Base-by-base conservation (phyloP, 92 coral and sea anemone species). In the Metridium senile region DNA sequence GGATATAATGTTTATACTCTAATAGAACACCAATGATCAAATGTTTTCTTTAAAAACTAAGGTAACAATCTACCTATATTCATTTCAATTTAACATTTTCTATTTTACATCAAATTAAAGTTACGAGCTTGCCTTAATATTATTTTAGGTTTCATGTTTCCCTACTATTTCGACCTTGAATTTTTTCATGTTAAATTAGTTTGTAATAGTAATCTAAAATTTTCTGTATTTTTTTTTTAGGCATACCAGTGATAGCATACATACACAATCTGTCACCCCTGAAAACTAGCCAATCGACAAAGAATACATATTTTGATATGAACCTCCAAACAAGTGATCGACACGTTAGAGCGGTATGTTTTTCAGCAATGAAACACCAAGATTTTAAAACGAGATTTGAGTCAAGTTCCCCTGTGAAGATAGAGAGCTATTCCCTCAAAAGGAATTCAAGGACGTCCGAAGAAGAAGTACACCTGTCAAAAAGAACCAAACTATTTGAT, bases 381-480 rank as follows among this genome's bases (percentile, higher is more conserved):
- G 31, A 25, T 20, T 71, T 80, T 49, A 69, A 33, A 18, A 3
- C 85, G 17, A 53, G 57, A 29, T 30, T 25, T 28, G 72, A 72
- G 45, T 32, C 71, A 17, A 33, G 80, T 10, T 72, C 85, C 17
- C 85, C 79, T 27, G 43, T 80, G 7, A 71, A 81, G 51, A 58
- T 81, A 33, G 10, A 72, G 3, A 81, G 58, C 27, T 81, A 32
- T 61, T 11, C 58, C 6, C 13, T 33, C 11, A 81, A 71, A 23
- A 71, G 59, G 45, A 79, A 79, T 59, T 8, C 19, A 19, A 26
- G 27, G 26, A 70, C 70, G 17, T 18, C 53, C 56, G 0, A 54
- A 62, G 33, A 29, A 29, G 84, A 79, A 61, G 34, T 79, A n/a
- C 84, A 79, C 54, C 52, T 71, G 6, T 71, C 71, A 33, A 79